Percentiles rank a stretch among this genome's conserved stretches.
phyloP scores from a whole-genome alignment of 1,140 invertebrate species.

The Cyclargus thomasi region DNA sequence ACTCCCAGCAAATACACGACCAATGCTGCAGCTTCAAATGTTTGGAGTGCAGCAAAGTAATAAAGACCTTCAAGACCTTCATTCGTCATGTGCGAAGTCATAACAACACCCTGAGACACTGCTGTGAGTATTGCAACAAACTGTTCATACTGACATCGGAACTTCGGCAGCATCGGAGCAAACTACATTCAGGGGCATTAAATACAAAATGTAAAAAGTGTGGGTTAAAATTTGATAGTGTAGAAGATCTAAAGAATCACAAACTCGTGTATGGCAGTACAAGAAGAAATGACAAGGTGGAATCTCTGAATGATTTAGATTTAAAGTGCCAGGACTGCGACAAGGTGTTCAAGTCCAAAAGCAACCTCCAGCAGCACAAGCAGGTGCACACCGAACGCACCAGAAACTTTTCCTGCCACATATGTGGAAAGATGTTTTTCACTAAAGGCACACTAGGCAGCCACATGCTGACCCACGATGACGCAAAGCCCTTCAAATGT shows the following conservation, averaged over 20 bases:
- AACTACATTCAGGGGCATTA: slow-evolving; percentile 36
- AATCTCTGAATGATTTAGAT: slow-evolving; percentile 30
- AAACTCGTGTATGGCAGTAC: slow-evolving; percentile 41
- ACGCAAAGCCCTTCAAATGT: slow-evolving; percentile 57
- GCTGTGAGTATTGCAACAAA: slow-evolving; percentile 61
- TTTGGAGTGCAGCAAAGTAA: slow-evolving; percentile 48
- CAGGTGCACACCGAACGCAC: slow-evolving; percentile 53
- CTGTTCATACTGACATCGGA: slow-evolving; percentile 36
- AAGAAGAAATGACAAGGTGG: slow-evolving; percentile 24
- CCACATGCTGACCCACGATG: slow-evolving; percentile 59
- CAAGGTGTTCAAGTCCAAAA: slow-evolving; percentile 59
- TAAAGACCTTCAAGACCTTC: slow-evolving; percentile 45
- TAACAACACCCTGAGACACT: slow-evolving; percentile 45
- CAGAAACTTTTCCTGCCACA: slow-evolving; percentile 58
- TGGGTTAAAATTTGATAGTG: slow-evolving; percentile 44
- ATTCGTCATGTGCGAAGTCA: slow-evolving; percentile 51
- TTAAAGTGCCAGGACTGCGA: slow-evolving; percentile 55
- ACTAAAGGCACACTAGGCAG: slow-evolving; percentile 60
- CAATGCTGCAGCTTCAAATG: slow-evolving; percentile 59
- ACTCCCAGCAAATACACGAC: slow-evolving; percentile 57
- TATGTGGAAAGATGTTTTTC: slow-evolving; percentile 69
- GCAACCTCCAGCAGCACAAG: slow-evolving; percentile 56
- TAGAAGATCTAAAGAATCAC: slow-evolving; percentile 52
- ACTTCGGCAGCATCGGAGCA: slow-evolving; percentile 47
- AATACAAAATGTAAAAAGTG: slow-evolving; percentile 50